Base-by-base conservation (phyloP, 1,140 invertebrate species). In the Drosophila kohkoa region DNA sequence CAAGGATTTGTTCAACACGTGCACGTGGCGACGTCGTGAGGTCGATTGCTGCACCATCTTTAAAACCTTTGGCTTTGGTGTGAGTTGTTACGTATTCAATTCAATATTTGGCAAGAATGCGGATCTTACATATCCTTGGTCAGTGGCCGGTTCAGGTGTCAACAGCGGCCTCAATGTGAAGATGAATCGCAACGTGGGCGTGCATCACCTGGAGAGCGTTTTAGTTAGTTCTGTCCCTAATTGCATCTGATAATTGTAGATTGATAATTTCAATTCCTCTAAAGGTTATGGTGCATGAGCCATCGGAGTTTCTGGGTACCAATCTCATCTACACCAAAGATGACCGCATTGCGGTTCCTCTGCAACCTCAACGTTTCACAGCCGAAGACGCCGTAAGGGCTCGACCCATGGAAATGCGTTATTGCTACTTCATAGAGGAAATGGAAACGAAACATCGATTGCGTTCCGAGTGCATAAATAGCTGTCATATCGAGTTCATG, bases 41-140 rank as follows among this genome's bases (percentile, higher is more conserved):
- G 16, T 91, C 10, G 71, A 89, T 32, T 91, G 89, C 57, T 91
- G 89, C 41, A 71, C 55, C 6, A 13, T 91, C 1, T 91, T 91
- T 8, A 46, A 57, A 0, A 7, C 45, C 1, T 32, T 35, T 11
- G 41, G 25, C 0, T 15, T 64, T 2, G 79, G 86, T 0, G 13
- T 55, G 2, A 8, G 54, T 5, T 86, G 81, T 11, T 90, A 63
- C n/a, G 41, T 68, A 0, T 91, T 91, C 25, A 91, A 91, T 51
- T 58, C 75, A 1, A 0, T 59, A 1, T 16, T 25, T 2, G 15
- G 38, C 7, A 0, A 10, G 0, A 11, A 68, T 48, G 16, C 51
- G 0, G 75, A 83, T 64, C 65, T 59, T 1, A 76, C 79, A 4
- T 90, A 80, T 82, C 87, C 87, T 0, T 90, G 87, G 87, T 75